Percentiles rank a stretch among this genome's conserved stretches.
phyloP scores from a whole-genome alignment of 2,797 vertebrate species.

The Toxotes lorentzi region DNA sequence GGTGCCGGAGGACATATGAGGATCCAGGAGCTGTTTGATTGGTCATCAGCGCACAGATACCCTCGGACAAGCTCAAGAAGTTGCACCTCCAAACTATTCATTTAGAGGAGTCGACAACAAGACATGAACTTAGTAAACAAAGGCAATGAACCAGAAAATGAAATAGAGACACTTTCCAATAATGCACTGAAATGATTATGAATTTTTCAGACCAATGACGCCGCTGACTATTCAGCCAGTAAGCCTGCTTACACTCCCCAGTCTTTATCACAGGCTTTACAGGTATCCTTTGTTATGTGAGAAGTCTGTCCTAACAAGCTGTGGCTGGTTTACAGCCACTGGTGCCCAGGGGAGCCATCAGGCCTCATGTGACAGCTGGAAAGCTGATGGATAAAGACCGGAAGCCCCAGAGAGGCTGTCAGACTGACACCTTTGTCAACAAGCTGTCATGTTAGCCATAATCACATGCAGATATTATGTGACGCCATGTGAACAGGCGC shows the following conservation, averaged over 20 bases:
- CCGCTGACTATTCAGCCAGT: not conserved
- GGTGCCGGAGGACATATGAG: not conserved
- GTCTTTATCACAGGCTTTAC: not conserved
- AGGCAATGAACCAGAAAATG: slow-evolving; percentile 14
- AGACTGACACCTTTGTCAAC: slow-evolving; percentile 19
- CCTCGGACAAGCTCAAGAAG: slow-evolving; percentile 8
- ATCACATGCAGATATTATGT: slow-evolving; percentile 20
- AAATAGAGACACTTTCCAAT: slow-evolving; percentile 8
- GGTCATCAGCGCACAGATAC: slow-evolving; percentile 11
- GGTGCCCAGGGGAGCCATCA: not conserved
- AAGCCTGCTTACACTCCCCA: not conserved
- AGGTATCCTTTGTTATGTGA: not conserved
- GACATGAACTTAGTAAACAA: slow-evolving; percentile 33
- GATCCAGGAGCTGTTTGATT: slow-evolving; percentile 20
- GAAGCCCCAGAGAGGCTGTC: slow-evolving; percentile 3
- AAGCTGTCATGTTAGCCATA: slow-evolving; percentile 14
- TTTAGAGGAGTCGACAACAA: not conserved
- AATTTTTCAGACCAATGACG: not conserved
- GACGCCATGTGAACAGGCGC: not conserved
- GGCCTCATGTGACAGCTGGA: slow-evolving; percentile 25
- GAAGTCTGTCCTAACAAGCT: slow-evolving; percentile 36
- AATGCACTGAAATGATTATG: not conserved
- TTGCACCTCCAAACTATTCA: not conserved
- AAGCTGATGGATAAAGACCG: slow-evolving; percentile 7
- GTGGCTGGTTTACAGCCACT: slow-evolving; percentile 13